Evolutionary conservation across 2,797 vertebrate species (phyloP).

Genomic region (Sphenodon punctatus): DNA sequence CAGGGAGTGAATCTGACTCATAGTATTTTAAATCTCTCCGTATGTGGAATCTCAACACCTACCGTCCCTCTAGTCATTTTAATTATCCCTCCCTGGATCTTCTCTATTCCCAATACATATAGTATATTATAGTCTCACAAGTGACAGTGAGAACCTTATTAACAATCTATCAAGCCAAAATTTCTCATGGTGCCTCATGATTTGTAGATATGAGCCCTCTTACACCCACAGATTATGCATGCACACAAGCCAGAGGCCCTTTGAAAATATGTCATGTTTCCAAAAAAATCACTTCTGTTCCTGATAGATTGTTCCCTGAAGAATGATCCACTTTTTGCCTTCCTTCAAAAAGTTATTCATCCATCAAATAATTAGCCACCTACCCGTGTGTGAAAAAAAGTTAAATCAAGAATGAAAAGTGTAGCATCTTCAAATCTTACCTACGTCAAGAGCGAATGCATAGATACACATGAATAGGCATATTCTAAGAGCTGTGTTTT

Average conservation of each 20-base stretch:
- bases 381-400: neutral
- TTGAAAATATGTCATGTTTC: slow-evolving; percentile 23
- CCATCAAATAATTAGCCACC: slow-evolving; percentile 35
- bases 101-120: slow-evolving; percentile 7
- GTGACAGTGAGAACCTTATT: neutral
- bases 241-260: slow-evolving; percentile 51
- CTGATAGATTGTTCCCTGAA: neutral
- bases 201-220: neutral
- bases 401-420: neutral
- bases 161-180: neutral
- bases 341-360: slow-evolving; percentile 25
- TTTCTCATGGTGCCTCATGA: neutral
- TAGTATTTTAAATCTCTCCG: neutral
- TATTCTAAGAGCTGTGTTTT: neutral
- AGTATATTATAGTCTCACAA: neutral
- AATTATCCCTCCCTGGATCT: neutral
- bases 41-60: neutral
- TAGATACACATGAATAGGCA: neutral
- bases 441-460: neutral
- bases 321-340: slow-evolving; percentile 35
- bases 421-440: neutral
- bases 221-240: slow-evolving; percentile 21
- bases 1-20: neutral
- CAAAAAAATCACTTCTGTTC: neutral
- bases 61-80: slow-evolving; percentile 6